These are phyloP conservation scores for Frieseomelitta varia DNA, from an alignment of 1,140 invertebrate genomes.

Conservation along the genomic window DNA sequence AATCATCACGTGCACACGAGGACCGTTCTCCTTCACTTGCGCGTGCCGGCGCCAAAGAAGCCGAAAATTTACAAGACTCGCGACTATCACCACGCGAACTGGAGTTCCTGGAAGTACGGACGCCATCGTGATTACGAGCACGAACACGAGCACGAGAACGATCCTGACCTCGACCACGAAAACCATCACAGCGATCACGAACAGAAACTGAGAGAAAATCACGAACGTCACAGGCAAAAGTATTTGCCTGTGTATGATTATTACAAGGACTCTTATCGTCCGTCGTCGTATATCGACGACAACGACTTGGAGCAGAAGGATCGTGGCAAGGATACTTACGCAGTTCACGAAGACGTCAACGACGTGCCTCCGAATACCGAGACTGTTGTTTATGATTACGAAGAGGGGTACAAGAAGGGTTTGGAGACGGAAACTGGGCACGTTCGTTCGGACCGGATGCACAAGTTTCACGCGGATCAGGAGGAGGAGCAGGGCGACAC, in stretches of 20 bases:
- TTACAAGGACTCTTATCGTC: conserved; percentile 36
- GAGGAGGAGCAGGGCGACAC: conserved; percentile 76
- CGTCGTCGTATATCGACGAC: conserved; percentile 5
- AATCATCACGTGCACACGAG: conserved; percentile 84
- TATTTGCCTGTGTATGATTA: not conserved
- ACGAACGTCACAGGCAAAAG: not conserved
- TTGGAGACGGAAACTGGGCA: conserved; percentile 65
- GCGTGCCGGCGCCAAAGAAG: conserved; percentile 58
- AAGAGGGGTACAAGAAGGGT: conserved; percentile 70
- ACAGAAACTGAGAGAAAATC: not conserved
- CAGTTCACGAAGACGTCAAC: conserved; percentile 67
- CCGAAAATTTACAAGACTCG: conserved; percentile 70
- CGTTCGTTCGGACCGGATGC: conserved; percentile 67
- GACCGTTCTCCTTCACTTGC: conserved; percentile 83
- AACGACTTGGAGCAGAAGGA: conserved; percentile 23
- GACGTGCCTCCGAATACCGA: conserved; percentile 68
- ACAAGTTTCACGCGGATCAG: conserved; percentile 73
- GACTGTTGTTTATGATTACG: conserved; percentile 67
- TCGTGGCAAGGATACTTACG: conserved; percentile 49
- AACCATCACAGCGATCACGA: not conserved
- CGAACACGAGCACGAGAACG: conserved; percentile 36
- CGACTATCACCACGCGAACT: conserved; percentile 79
- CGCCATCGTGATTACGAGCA: conserved; percentile 70
- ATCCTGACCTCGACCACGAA: conserved; percentile 22
- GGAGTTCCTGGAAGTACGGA: conserved; percentile 73